phyloP scores from a whole-genome alignment of 2,113 vertebrate species.

The Oreotragus oreotragus region DNA sequence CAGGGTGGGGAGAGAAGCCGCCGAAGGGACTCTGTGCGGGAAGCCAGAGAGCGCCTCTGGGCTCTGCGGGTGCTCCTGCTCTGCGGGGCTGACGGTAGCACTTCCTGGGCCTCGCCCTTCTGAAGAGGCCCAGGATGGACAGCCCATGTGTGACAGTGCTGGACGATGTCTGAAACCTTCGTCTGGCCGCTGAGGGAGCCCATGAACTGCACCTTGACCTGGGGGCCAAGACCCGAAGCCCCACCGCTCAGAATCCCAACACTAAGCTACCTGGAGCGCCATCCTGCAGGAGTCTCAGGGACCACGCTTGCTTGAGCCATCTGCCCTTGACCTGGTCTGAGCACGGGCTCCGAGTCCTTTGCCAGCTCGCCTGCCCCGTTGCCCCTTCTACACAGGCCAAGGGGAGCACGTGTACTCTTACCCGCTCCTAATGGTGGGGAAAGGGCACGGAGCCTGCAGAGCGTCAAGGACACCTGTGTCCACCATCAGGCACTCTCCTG shows the following conservation, averaged over 20 bases:
- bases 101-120: neutral
- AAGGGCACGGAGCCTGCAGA: neutral
- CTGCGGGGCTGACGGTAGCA: neutral
- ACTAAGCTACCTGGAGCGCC: neutral
- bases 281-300: neutral
- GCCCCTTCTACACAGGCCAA: neutral
- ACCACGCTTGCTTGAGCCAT: neutral
- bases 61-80: neutral
- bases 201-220: neutral
- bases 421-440: neutral
- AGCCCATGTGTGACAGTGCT: rapidly evolving
- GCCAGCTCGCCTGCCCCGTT: neutral
- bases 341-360: rapidly evolving
- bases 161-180: neutral
- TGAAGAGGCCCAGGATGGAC: neutral
- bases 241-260: neutral
- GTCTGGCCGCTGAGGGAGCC: neutral
- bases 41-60: neutral
- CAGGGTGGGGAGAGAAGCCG: neutral
- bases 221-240: neutral
- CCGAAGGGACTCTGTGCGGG: rapidly evolving
- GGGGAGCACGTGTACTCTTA: neutral
- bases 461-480: neutral
- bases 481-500: neutral
- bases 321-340: neutral